Evolutionary conservation across 2,888 invertebrate species (phyloP).

Genomic region (Limnephilus marmoratus): DNA sequence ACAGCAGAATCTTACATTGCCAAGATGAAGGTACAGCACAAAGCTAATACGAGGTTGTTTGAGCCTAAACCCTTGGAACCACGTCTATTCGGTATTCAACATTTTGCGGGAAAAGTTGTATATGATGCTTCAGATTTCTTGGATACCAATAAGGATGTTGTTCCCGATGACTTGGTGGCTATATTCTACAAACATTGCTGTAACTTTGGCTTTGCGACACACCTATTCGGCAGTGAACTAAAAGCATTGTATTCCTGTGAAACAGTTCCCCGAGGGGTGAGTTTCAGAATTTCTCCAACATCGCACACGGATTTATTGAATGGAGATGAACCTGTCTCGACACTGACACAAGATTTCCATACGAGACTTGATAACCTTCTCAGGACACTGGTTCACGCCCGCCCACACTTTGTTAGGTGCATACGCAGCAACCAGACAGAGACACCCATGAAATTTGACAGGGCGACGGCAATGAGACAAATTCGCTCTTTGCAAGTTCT

Average conservation of each 20-base stretch:
- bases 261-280: constrained; percentile 85
- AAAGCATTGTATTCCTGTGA: constrained; percentile 88
- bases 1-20: constrained; percentile 88
- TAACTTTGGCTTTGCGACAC: constrained; percentile 97
- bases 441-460: constrained; percentile 89
- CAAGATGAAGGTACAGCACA: constrained; percentile 88
- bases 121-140: constrained; percentile 94
- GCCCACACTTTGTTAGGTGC: constrained; percentile 96
- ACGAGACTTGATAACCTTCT: constrained; percentile 94
- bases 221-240: constrained; percentile 95
- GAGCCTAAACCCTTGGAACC: constrained; percentile 88
- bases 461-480: constrained; percentile 90
- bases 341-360: constrained; percentile 96
- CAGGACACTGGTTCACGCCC: constrained; percentile 93
- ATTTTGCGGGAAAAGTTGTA: constrained; percentile 90
- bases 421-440: constrained; percentile 92
- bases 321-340: constrained; percentile 91
- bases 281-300: constrained; percentile 93
- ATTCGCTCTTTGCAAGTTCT: constrained; percentile 93
- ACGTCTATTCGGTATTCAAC: constrained; percentile 92
- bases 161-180: constrained; percentile 93
- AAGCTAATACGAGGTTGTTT: constrained; percentile 88
- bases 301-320: constrained; percentile 89
- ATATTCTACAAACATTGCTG: constrained; percentile 95
- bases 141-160: constrained; percentile 93